Evolutionary conservation across 1,140 invertebrate genomes (phyloP), one percentile per base, ranked within the genome.

Genomic region (Cyphomyrmex costatus): DNA sequence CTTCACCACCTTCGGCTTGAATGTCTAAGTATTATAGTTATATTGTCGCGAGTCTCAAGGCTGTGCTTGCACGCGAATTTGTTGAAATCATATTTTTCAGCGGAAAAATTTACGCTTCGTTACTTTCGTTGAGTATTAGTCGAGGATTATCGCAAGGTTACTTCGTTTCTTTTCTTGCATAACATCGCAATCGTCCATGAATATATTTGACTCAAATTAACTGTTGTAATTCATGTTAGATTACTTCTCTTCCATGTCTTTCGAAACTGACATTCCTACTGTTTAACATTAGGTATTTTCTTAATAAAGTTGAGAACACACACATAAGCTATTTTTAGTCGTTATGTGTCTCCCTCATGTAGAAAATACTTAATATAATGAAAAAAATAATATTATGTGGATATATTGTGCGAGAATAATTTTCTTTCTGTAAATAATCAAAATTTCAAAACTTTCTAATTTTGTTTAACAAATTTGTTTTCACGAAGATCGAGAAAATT

Each of bases 81-180:
- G 46, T 7, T 49, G 33, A 82, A 73, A 82, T 58, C 12, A 14
- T 33, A 8, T n/a, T 46, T 36, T 16, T 0, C 27, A n/a, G 19
- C 33, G 6, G n/a, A 12, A 42, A 30, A 16, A 66, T 27, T 71
- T 42, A 56, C 21, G 65, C 21, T 27, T 71, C 51, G 65, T 46
- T 80, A 56, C 30, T 36, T 56, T 56, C 49, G 6, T 56, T 36
- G 16, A 80, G n/a, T 68, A 24, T 66, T 66, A 65, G 3, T 65
- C 12, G 42, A 12, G 19, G 33, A 71, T 82, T 71, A 82, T 71
- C 51, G 33, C 51, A 58, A 80, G 51, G 6, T 71, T 71, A 58
- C 4, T 16, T 12, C 16, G 5, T 71, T 79, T 79, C 6, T 16
- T 30, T 36, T 80, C 7, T 85, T 85, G 3, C 46, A 51, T 27